These are phyloP conservation scores for Polydrusus tereticollis DNA, from an alignment of 2,888 invertebrate species.

Conservation along the genomic window DNA sequence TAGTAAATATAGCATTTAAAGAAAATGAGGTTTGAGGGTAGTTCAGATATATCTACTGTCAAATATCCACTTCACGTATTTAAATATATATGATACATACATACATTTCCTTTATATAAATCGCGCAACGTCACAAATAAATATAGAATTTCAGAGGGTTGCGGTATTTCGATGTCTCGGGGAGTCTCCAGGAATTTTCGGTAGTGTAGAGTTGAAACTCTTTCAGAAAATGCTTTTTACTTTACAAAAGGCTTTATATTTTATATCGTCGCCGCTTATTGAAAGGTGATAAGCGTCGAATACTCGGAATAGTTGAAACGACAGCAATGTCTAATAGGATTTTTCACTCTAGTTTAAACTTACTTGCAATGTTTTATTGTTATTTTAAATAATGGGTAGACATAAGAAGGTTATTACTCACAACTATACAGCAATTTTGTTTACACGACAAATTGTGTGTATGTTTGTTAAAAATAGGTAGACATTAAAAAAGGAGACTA, in stretches of 20 bases:
- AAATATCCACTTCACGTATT: constrained; percentile 14
- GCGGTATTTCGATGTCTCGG: constrained; percentile 17
- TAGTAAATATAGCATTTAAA: neutral
- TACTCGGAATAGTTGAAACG: neutral
- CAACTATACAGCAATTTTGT: too few species aligned
- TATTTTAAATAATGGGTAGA: neutral
- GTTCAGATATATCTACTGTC: constrained; percentile 5
- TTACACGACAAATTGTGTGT: too few species aligned
- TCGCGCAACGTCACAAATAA: constrained; percentile 25
- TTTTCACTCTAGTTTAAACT: neutral
- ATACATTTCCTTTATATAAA: constrained; percentile 29
- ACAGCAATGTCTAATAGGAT: neutral
- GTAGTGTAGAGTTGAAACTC: constrained; percentile 6
- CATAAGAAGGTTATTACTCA: neutral
- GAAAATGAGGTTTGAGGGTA: neutral
- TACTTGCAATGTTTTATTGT: neutral
- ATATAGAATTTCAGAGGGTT: constrained; percentile 25
- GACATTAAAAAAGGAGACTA: constrained; percentile 34
- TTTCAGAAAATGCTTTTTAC: constrained; percentile 20
- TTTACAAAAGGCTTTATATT: constrained; percentile 23
- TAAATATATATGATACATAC: constrained; percentile 10
- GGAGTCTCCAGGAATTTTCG: constrained; percentile 13
- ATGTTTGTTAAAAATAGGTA: constrained; percentile 13
- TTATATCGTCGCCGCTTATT: constrained; percentile 13
- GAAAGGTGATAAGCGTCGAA: constrained; percentile 15